Base-by-base conservation (phyloP, 2,888 invertebrate genomes). In the Leptinotarsa rubiginosa region DNA sequence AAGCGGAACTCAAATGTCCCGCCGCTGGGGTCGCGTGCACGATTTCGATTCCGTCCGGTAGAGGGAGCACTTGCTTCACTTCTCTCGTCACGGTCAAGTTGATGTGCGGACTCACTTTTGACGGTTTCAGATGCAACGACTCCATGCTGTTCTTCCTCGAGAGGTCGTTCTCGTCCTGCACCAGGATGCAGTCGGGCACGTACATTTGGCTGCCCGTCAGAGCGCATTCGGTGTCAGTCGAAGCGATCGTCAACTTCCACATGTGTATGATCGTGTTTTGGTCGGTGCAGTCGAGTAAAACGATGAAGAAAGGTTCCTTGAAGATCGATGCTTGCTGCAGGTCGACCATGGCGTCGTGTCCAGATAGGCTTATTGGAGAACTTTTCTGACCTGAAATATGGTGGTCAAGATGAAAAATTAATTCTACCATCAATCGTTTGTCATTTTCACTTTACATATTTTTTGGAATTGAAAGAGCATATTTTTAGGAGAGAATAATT, bases 1-100 rank as follows among this genome's bases (percentile, higher is more conserved):
- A 97, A 0, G 99, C 97, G 0, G 98, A 98, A 86, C 98, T 97
- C 62, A 99, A 90, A 87, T 99, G 99, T 0, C 99, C 99, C 1
- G 98, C 99, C 0, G 98, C 96, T 0, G 98, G 97, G 0, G 96
- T 93, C 0, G 97, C 98, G 87, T 97, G 96, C 71, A 97, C 93
- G 4, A 98, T 95, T 86, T 97, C 96, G 12, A 98, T 97, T 4
- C 95, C 96, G 74, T 95, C 94, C 0, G 97, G 97, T 56, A 98
- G 87, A 0, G 96, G 94, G 69, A 98, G 89, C 25, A 69, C 56
- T 22, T 69, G 69, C 66, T 96, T 95, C 86, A 97, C 96, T 68
- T 97, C 97, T 91, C 97, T 96, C 65, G 93, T 93, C 0, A 97
- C 97, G n/a, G 93, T 92, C 78, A 97, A 96, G 47, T 93, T 91